phyloP scores from a whole-genome alignment of 2,888 invertebrate species.

The Temnothorax rugatulus region DNA sequence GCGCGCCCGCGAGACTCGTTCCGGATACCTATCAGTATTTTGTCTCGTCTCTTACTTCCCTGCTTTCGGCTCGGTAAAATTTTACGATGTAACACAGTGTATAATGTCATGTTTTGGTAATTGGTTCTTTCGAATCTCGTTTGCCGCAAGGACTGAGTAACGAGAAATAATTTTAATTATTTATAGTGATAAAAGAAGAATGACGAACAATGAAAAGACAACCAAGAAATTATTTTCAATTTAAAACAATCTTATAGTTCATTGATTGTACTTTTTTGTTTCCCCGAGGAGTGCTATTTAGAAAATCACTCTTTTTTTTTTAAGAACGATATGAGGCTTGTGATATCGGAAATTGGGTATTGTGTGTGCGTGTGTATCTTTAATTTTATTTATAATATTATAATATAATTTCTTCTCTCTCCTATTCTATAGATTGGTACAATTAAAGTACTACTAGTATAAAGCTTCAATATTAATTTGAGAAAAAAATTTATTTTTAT shows the following conservation, averaged over 20 bases:
- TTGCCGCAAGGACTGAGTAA: background rate
- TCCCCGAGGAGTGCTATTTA: background rate
- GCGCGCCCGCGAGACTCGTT: background rate
- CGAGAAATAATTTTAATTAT: background rate
- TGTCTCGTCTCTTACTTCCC: background rate
- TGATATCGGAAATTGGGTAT: background rate
- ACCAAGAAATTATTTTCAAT: background rate
- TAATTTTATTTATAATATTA: slow-evolving; percentile 4
- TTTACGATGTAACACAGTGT: background rate
- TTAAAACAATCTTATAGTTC: slow-evolving; percentile 2
- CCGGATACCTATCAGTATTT: background rate
- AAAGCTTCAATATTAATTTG: background rate
- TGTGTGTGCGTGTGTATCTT: background rate
- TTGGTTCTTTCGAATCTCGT: background rate
- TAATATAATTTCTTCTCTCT: background rate
- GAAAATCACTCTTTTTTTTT: background rate
- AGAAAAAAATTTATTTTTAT: background rate
- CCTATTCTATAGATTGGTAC: background rate
- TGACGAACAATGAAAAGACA: background rate
- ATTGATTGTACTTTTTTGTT: background rate
- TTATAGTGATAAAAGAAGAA: background rate
- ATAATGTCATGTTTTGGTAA: background rate
- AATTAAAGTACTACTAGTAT: background rate
- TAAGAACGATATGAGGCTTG: background rate
- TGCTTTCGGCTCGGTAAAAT: background rate